Conservation (phyloP, 2,113 vertebrate genomes). For the Chaetops frenatus region DNA sequence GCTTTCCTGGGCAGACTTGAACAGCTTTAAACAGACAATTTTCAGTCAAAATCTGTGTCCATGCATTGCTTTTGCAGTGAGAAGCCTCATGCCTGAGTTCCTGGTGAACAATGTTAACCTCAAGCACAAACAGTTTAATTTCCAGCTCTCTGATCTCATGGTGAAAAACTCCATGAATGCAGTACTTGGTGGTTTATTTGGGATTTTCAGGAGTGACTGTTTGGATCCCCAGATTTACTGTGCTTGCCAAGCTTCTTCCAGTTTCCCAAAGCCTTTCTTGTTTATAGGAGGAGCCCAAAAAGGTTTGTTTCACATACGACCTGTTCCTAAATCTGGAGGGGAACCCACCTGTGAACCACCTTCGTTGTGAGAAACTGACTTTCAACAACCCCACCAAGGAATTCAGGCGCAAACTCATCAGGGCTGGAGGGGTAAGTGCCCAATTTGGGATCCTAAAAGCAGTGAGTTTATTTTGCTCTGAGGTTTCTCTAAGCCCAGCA, state of each 20-base stretch:
- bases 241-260: background rate
- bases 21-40: background rate
- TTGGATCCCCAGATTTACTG: background rate
- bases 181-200: background rate
- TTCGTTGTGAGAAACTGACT: conserved; percentile 98
- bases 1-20: background rate
- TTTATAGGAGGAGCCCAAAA: conserved; percentile 93
- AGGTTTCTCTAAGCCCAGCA: background rate
- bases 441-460: background rate
- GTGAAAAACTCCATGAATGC: background rate
- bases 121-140: background rate
- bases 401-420: conserved; percentile 94
- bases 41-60: background rate
- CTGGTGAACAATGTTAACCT: background rate
- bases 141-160: background rate
- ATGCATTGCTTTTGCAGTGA: background rate
- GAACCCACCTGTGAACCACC: conserved; percentile 96
- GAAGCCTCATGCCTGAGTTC: background rate
- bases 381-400: conserved; percentile 99
- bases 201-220: background rate
- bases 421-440: conserved; percentile 90
- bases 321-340: conserved; percentile 97
- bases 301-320: conserved; percentile 96
- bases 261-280: background rate
- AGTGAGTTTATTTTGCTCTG: background rate